Conservation (phyloP, 2,113 vertebrate species). For the Albula goreensis region DNA sequence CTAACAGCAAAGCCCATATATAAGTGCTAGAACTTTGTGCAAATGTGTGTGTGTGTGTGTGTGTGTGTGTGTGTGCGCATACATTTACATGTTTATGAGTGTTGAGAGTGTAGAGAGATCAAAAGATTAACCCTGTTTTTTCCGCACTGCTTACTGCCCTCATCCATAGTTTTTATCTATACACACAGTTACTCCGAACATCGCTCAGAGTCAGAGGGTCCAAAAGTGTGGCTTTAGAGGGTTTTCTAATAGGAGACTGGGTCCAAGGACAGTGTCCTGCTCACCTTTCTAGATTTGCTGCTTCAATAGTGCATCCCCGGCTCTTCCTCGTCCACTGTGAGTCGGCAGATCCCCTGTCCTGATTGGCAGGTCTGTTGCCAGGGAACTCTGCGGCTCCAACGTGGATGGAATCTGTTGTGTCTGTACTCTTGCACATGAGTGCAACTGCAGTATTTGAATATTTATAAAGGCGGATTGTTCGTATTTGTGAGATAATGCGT, state of each 20-base stretch:
- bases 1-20: too few species aligned
- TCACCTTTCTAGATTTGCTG: neutral
- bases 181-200: too few species aligned
- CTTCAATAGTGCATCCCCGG: neutral
- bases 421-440: conserved; percentile 25
- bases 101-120: neutral
- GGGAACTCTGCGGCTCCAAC: conserved; percentile 18
- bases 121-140: too few species aligned
- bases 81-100: neutral
- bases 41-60: too few species aligned
- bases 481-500: conserved; percentile 12
- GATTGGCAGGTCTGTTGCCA: conserved; percentile 34
- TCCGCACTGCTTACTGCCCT: too few species aligned
- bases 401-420: conserved; percentile 31
- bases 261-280: neutral
- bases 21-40: too few species aligned
- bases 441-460: conserved; percentile 32
- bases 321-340: neutral
- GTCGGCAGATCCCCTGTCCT: neutral
- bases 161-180: neutral
- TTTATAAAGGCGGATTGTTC: conserved; percentile 33
- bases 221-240: neutral
- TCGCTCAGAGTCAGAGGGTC: neutral
- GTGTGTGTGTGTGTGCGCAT: too few species aligned
- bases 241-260: neutral